phyloP scores from a whole-genome alignment of 2,113 vertebrate genomes.

The Azemiops feae region DNA sequence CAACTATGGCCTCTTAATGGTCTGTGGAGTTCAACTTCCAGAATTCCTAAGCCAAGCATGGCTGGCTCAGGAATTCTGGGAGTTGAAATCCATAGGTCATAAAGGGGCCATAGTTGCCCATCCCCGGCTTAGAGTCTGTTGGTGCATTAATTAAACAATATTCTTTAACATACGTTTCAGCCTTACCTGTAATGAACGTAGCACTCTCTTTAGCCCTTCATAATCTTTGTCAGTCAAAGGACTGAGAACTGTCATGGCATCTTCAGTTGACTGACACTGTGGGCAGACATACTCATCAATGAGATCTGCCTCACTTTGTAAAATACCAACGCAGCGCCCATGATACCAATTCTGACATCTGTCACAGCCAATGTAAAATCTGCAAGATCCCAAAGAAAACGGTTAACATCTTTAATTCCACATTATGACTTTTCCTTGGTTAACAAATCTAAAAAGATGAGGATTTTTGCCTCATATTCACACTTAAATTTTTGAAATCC shows the following conservation, averaged over 20 bases:
- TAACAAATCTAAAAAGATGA: not conserved
- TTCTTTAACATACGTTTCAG: not conserved
- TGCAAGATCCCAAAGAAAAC: slow-evolving; percentile 67
- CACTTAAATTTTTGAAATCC: not conserved
- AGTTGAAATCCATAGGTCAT: not conserved
- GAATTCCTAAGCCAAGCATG: no score
- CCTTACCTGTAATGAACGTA: slow-evolving; percentile 93
- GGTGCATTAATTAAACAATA: not conserved
- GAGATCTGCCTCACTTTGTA: slow-evolving; percentile 96
- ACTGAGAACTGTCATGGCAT: slow-evolving; percentile 97
- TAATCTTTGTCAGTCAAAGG: slow-evolving; percentile 96
- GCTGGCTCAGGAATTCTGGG: not conserved
- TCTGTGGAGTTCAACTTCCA: not conserved
- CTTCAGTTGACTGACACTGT: slow-evolving; percentile 97
- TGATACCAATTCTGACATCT: slow-evolving; percentile 99
- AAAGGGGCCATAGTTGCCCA: not conserved
- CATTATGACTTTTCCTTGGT: not conserved
- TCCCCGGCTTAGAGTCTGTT: not conserved
- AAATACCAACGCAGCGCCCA: slow-evolving; percentile 95
- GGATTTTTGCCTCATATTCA: not conserved
- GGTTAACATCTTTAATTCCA: slow-evolving; percentile 22
- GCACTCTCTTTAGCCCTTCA: slow-evolving; percentile 90
- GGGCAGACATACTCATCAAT: slow-evolving; percentile 98
- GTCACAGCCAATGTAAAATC: slow-evolving; percentile 98
- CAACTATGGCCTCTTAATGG: not conserved